Base-by-base conservation (phyloP, 1,140 invertebrate genomes). In the Limonius californicus region DNA sequence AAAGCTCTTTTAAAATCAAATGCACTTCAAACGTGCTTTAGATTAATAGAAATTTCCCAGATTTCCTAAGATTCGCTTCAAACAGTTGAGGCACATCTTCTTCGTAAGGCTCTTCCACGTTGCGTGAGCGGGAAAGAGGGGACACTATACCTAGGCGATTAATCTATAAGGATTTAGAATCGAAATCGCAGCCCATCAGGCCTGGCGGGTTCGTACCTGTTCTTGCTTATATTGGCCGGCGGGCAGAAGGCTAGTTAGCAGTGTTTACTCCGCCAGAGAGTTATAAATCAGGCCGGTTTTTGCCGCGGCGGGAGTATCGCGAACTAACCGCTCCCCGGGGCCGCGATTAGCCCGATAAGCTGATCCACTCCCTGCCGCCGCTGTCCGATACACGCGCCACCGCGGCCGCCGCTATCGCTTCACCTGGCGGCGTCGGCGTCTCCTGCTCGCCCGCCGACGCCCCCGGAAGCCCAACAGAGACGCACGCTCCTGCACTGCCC, bases 241-340 rank as follows among this genome's bases (percentile, higher is more conserved):
- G 45, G 45, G 45, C 19, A 18, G 45, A 50, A 14, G 45, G 16
- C 62, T 62, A 67, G 68, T 69, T 69, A 67, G 68, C 30, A 62
- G 54, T 66, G 68, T 65, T 70, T 63, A 67, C 66, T 66, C 53
- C 66, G 43, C 67, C 64, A 57, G 67, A 68, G 68, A 64, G 66
- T 65, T 64, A 68, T 72, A 72, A 72, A 72, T 72, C 69, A 72
- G 63, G 64, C 16, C 54, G 59, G 64, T 70, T 72, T 70, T 72
- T 70, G 66, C 63, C 57, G 55, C 61, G 57, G 54, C 58, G 69
- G 59, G 62, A 65, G 61, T 69, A 70, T 72, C 67, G 69, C 64
- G 64, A 68, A 69, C 70, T 70, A 72, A 72, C 65, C 67, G 69
- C 64, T 72, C 70, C 69, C 70, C 53, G 20, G 70, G 65, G 70